Evolutionary conservation across 1,140 invertebrate species (phyloP), one percentile per base, ranked within the genome.

Genomic region (Brachionus rubens): DNA sequence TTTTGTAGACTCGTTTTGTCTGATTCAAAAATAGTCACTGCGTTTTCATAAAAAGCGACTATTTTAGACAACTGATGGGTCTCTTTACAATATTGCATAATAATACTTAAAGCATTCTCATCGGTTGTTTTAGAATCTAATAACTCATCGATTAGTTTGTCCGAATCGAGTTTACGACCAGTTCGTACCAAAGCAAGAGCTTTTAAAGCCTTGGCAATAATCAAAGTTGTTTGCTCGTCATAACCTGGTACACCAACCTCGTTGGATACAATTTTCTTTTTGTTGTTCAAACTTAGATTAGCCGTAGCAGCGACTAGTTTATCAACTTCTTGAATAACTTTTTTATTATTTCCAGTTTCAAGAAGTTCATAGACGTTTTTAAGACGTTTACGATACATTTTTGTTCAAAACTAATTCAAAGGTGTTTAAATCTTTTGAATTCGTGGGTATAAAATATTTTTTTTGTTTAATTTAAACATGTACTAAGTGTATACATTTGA

Each of bases 281-380:
- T 65, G 33, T 36, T 36, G 19, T 36, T 19, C 10, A 59, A 9
- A 26, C n/a, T 43, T 24, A 65, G 12, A 28, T 43, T 43, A 19
- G 46, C 46, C 1, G 30, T 50, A 26, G 16, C 41, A 1, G 46
- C 9, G 1, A 72, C 33, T 12, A 72, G 46, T 40, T 72, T 72
- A n/a, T 72, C 68, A 6, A 54, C 68, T 54, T 72, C 68, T 72
- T 72, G 68, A 16, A 72, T 54, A 7, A 72, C 68, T 72, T 72
- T 72, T 30, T 41, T 48, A 36, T 72, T 72, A 21, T 50, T 72
- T 9, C 68, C 68, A 19, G 19, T 50, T 33, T 72, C 68, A 24
- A 72, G 46, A 10, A 72, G 46, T 33, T 72, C 68, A 33, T 72
- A 72, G 19, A 72, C 46, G 21, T 48, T 48, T 54, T 72, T 72